Evolutionary conservation across 2,797 vertebrate species (phyloP), one percentile per base, ranked within the genome.

Genomic region (Scyliorhinus canicula): DNA sequence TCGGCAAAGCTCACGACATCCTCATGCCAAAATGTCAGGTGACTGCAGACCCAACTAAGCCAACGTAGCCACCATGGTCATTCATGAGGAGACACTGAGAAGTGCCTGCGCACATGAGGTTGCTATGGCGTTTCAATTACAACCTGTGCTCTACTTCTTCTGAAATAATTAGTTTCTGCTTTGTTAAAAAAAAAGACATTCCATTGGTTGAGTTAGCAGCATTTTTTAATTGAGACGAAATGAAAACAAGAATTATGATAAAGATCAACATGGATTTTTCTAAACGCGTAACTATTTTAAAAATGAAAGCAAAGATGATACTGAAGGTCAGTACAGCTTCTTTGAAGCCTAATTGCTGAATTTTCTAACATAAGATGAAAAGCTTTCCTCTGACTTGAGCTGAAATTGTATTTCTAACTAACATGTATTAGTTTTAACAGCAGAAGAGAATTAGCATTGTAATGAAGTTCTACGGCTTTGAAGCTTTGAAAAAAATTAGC

Each of bases 401-500:
- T 90, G 86, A 90, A 90, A 90, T 90, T 90, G 63, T n/a, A 9
- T 60, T 90, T 90, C 86, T 57, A 40, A 60, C 55, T 90, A 90
- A 90, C 8, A 60, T 2, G 31, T 60, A 90, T 90, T 40, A 63
- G 35, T 90, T 90, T 90, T 63, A 35, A 90, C 86, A 90, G n/a
- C 86, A 8, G 86, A 90, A 90, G 35, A 26, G 57, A 90, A 90
- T 90, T 90, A 60, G 55, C 86, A 90, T 63, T 24, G 55, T 60
- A 60, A 90, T 90, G 35, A 90, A 60, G 35, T 63, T 90, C 57
- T 40, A 16, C 28, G 63, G 86, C 19, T 90, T 90, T 90, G 55
- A 63, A 90, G 86, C 57, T 90, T 90, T 90, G 2, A 2, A 0
- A 40, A n/a, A 60, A 90, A 90, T 90, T 21, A 90, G 21, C 55